Evolutionary conservation across 2,888 invertebrate genomes (phyloP), one percentile per base, ranked within the genome.

Genomic region (Aporophyla nigra): DNA sequence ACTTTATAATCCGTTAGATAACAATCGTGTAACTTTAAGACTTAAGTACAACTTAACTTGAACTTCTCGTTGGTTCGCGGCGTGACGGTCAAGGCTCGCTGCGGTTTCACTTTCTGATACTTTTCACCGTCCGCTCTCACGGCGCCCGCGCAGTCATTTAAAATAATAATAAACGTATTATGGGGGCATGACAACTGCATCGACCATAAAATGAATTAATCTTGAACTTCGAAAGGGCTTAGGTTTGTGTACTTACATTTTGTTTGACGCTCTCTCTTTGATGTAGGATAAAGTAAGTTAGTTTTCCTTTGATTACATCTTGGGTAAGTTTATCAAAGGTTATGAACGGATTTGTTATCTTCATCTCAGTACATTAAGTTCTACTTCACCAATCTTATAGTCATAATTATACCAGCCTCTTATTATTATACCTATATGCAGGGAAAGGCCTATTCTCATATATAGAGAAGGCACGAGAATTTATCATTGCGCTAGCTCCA

Each of bases 101-200:
- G 91, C 88, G 91, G 93, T 96, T 96, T 96, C 96, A 96, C 96
- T 96, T 96, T 96, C 94, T 93, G 93, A 90, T 91, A 92, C 90
- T 95, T 96, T 95, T 96, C 95, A 93, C 95, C 91, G 90, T 74
- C 76, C 92, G 91, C 94, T 95, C 95, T 95, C 95, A 91, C 94
- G 90, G 83, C 72, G 74, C 62, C 51, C 27, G 74, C 78, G 83
- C 84, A 24, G 75, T 66, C 33, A 70, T 86, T 78, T 82, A 79
- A 75, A 73, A 85, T 69, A 74, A 84, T 83, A 85, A 80, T 84
- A 85, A 88, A 83, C 86, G 86, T 88, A 87, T 86, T 87, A 89
- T 53, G 65, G 43, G 14, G 54, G 78, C 68, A 82, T 86, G 88
- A 82, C 85, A 87, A 83, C 87, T 89, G 86, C 90, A 88, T 74